These are phyloP conservation scores for Poecilia picta DNA, from an alignment of 2,797 vertebrate species.

Conservation along the genomic window DNA sequence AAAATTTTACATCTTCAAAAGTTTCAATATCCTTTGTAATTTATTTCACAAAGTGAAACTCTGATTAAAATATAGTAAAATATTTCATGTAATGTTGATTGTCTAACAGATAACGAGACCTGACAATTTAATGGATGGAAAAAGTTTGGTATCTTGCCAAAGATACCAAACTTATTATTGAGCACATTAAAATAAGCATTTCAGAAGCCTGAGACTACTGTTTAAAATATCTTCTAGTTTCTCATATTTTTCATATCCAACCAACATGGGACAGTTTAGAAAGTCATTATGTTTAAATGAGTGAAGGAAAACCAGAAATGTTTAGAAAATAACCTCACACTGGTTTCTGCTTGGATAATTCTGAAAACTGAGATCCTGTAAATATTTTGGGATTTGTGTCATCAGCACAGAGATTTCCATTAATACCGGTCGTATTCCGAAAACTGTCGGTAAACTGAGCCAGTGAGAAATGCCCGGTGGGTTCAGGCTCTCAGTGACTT, in stretches of 20 bases:
- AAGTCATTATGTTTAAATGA: not conserved
- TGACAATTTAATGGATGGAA: not conserved
- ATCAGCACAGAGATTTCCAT: conserved; percentile 13
- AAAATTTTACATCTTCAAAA: not conserved
- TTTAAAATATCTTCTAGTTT: not conserved
- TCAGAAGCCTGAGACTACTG: not conserved
- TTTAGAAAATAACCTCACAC: not conserved
- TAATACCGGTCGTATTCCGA: conserved; percentile 13
- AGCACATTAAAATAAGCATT: not conserved
- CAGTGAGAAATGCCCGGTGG: conserved; percentile 30
- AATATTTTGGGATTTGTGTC: conserved; percentile 20
- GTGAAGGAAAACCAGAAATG: not conserved
- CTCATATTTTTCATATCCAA: not conserved
- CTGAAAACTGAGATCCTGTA: not conserved
- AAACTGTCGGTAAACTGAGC: conserved; percentile 3
- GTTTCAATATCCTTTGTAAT: not conserved
- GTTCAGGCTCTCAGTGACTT: conserved; percentile 24
- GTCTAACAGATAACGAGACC: not conserved
- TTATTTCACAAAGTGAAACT: not conserved
- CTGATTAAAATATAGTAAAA: not conserved
- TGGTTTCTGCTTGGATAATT: not conserved
- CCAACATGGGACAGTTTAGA: not conserved
- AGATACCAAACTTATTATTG: not conserved
- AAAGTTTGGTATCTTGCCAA: not conserved
- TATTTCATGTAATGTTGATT: not conserved